phyloP scores from a whole-genome alignment of 2,888 invertebrate species.

The Schizotus pectinicornis region DNA sequence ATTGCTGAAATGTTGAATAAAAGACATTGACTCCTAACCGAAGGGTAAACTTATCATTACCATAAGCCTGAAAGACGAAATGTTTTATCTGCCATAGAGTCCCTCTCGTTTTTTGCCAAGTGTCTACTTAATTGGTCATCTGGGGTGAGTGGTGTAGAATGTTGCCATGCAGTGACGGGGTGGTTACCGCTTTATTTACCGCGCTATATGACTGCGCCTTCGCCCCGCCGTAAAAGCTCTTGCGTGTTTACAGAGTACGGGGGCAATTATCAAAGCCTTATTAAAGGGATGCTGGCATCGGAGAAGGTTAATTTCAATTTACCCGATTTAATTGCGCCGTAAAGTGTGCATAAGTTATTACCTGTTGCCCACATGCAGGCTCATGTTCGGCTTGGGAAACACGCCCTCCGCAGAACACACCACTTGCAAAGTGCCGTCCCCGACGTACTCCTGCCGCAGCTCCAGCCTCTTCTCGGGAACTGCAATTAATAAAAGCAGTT shows the following conservation, averaged over 20 bases:
- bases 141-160: too few relatives aligned
- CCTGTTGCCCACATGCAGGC: conserved; percentile 56
- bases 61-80: too few relatives aligned
- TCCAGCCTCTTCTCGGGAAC: conserved; percentile 64
- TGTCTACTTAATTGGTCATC: too few relatives aligned
- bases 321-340: conserved; percentile 15
- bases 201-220: conserved; percentile 11
- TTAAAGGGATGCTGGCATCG: conserved; percentile 16
- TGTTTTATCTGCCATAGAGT: too few relatives aligned
- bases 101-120: too few relatives aligned
- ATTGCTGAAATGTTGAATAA: too few relatives aligned
- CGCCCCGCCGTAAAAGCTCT: conserved; percentile 12
- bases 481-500: conserved; percentile 45
- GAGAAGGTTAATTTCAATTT: conserved; percentile 18
- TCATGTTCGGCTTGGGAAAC: conserved; percentile 65
- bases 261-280: conserved; percentile 17
- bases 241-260: not conserved
- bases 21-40: too few relatives aligned
- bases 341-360: conserved; percentile 36
- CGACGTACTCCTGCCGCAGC: conserved; percentile 63
- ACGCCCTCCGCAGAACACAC: conserved; percentile 66
- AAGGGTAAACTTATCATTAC: too few relatives aligned
- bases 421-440: conserved; percentile 63
- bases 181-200: conserved; percentile 17
- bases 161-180: not conserved